Evolutionary conservation across 92 coral and sea anemone species (phyloP), one percentile per base, ranked within the genome.

Genomic region (Parazoanthus swiftii): DNA sequence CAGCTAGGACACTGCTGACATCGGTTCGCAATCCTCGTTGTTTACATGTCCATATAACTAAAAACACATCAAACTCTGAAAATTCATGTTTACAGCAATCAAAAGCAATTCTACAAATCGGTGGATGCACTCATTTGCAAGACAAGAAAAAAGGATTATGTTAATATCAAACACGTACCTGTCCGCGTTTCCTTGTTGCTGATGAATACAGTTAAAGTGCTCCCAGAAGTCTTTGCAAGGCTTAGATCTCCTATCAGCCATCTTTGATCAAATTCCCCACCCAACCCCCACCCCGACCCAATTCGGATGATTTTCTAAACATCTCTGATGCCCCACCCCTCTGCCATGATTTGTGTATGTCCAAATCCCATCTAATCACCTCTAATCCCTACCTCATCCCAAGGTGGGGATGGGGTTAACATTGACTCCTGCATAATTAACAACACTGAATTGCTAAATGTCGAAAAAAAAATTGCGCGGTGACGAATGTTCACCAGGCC

Each of bases 371-470:
- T n/a, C n/a, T n/a, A n/a, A n/a, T n/a, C n/a, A n/a, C 80, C 80
- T 76, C n/a, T 76, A 76, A 76, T 76, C 80, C 80, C 80, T 26
- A 76, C 80, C 46, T 76, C 80, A 42, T 76, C 80, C 80, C 80
- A 21, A 42, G 80, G 79, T 33, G 79, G 79, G 79, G 79, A 46
- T 48, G 79, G 79, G 42, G 42, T 10, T 25, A n/a, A 74, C 8
- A n/a, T 25, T 25, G 79, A 74, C 42, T 74, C 78, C 78, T 74
- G 78, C 78, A 74, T n/a, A n/a, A n/a, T n/a, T n/a, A n/a, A n/a
- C n/a, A n/a, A n/a, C n/a, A n/a, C n/a, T n/a, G n/a, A n/a, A n/a
- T n/a, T n/a, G n/a, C n/a, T n/a, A n/a, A n/a, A n/a, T n/a, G n/a
- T n/a, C n/a, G n/a, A n/a, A n/a, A n/a, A n/a, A n/a, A n/a, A n/a